phyloP scores from a whole-genome alignment of 2,797 vertebrate genomes.

The Characodon lateralis region DNA sequence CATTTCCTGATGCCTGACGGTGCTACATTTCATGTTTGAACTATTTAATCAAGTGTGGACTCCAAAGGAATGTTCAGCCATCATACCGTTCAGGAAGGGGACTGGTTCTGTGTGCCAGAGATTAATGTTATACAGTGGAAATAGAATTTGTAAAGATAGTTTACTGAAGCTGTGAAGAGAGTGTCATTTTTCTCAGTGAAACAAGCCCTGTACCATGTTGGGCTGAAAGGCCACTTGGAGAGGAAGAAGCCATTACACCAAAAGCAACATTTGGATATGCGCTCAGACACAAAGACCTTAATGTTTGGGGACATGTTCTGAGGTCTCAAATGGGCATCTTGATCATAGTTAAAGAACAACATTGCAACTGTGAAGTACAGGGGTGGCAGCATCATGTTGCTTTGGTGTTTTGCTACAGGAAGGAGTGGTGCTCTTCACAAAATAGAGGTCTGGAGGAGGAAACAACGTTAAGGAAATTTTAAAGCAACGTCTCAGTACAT shows the following conservation, averaged over 20 bases:
- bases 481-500: not conserved
- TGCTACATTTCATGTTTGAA: too few relatives aligned
- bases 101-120: too few relatives aligned
- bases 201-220: not conserved
- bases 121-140: not conserved
- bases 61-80: too few relatives aligned
- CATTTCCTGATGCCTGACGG: too few relatives aligned
- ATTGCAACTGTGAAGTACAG: not conserved
- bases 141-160: not conserved
- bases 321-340: not conserved
- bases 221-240: not conserved
- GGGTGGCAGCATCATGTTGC: too few relatives aligned
- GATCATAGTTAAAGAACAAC: too few relatives aligned
- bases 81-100: too few relatives aligned
- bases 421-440: too few relatives aligned
- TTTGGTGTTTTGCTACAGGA: too few relatives aligned
- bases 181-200: not conserved
- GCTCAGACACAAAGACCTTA: not conserved
- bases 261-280: not conserved
- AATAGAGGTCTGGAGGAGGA: too few relatives aligned
- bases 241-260: not conserved
- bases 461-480: not conserved
- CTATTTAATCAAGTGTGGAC: too few relatives aligned
- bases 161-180: not conserved
- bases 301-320: not conserved